Conservation (phyloP, 2,888 invertebrate genomes). For the Melanotus villosus region DNA sequence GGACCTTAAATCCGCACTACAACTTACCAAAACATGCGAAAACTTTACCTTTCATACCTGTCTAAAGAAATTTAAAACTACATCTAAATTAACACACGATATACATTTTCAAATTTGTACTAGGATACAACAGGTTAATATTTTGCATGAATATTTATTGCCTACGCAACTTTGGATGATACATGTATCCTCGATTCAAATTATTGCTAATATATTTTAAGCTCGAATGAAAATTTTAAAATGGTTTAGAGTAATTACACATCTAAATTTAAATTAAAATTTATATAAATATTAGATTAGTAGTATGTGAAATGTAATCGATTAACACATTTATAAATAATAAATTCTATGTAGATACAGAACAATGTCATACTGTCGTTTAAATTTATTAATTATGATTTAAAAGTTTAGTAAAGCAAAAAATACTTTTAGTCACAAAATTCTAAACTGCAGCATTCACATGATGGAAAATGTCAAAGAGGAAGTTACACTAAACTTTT, state of each 20-base stretch:
- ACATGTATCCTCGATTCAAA: neutral
- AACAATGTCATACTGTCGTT: too few relatives aligned
- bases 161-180: neutral
- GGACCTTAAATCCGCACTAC: conserved; percentile 49
- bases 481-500: neutral
- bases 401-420: too few relatives aligned
- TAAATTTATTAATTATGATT: too few relatives aligned
- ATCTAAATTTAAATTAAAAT: conserved; percentile 21
- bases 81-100: conserved; percentile 28
- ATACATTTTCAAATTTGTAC: conserved; percentile 25
- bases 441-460: neutral
- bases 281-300: neutral
- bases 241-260: conserved; percentile 8
- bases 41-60: conserved; percentile 40
- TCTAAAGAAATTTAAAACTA: conserved; percentile 29
- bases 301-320: too few relatives aligned
- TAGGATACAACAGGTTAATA: conserved; percentile 22
- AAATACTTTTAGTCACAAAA: too few relatives aligned
- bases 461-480: too few relatives aligned
- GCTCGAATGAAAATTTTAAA: neutral
- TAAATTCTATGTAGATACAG: too few relatives aligned
- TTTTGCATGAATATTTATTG: neutral
- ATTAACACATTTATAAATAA: too few relatives aligned
- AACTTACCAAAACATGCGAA: conserved; percentile 35
- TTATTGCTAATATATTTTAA: conserved; percentile 20